Evolutionary conservation across 2,888 invertebrate species (phyloP), one percentile per base, ranked within the genome.

Genomic region (Chloroclysta siterata): DNA sequence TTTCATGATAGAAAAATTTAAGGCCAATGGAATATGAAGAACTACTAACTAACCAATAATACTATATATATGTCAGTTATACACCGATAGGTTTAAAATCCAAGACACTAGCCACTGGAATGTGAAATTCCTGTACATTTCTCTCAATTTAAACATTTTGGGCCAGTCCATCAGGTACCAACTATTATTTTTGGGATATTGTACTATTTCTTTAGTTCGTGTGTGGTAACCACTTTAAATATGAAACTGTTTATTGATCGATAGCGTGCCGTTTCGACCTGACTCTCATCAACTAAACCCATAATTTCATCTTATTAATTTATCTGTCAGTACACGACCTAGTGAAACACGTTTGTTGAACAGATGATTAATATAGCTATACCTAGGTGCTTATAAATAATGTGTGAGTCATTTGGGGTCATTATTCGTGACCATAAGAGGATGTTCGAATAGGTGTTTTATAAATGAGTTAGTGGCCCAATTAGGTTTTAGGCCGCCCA

Each of bases 271-370:
- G 33, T 6, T 33, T 33, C 8, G 33, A 33, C 33, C 8, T 8
- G 33, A 33, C 6, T 33, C 33, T 7, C 33, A 33, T 6, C 33
- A 33, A 33, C 33, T 33, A 4, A 33, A 22, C 22, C 36, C 36
- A 39, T 39, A 8, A 39, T 55, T 39, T 47, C 47, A 47, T 39
- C 55, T 47, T 47, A 55, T 55, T 55, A 55, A 55, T 28, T 5
- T 55, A 39, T 46, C 46, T 55, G 42, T 55, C 44, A 46, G 41
- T 36, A n/a, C 53, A 44, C 15, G 33, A 33, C 36, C 15, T 41
- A 48, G 44, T 53, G 17, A 10, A 48, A 55, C 47, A 47, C 8
- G 55, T 55, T 55, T n/a, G 47, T 47, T 36, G 15, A 46, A 14
- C 14, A 42, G 46, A 17, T 47, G 47, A 55, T 55, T 46, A 46